A percentile compares a stretch with the other conserved stretches of the same genome.
Conservation (phyloP, 1,140 invertebrate species). For the Telenomus remus region DNA sequence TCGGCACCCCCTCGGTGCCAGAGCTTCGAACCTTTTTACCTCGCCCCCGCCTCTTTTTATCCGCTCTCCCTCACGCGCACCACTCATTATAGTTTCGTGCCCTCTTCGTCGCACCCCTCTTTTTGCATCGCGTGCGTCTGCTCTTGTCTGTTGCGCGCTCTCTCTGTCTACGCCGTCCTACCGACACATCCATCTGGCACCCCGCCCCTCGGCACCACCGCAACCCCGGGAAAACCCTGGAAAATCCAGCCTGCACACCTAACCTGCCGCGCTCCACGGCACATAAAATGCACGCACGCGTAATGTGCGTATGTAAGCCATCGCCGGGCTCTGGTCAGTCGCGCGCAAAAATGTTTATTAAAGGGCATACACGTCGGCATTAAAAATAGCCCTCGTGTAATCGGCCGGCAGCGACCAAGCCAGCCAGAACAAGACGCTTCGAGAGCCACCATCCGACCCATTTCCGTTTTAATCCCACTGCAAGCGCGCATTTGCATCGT, state of each 20-base stretch:
- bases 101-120: slow-evolving; percentile 26
- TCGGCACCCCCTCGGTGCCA: slow-evolving; percentile 64
- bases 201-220: slow-evolving; percentile 64
- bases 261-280: slow-evolving; percentile 62
- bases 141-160: slow-evolving; percentile 12
- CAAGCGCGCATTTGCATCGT: slow-evolving; percentile 33
- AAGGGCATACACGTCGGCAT: slow-evolving; percentile 57
- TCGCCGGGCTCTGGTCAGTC: slow-evolving; percentile 59
- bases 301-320: slow-evolving; percentile 66
- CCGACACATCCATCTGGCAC: slow-evolving; percentile 55
- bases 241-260: slow-evolving; percentile 71
- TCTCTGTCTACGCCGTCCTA: slow-evolving; percentile 45
- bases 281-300: slow-evolving; percentile 63
- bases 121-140: slow-evolving; percentile 19
- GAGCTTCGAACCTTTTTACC: slow-evolving; percentile 72
- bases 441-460: slow-evolving; percentile 34
- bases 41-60: slow-evolving; percentile 62
- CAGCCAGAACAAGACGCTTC: slow-evolving; percentile 3
- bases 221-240: slow-evolving; percentile 74
- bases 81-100: slow-evolving; percentile 70
- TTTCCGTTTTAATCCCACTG: slow-evolving; percentile 37
- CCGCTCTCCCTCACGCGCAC: slow-evolving; percentile 65
- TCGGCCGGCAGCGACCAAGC: slow-evolving; percentile 13
- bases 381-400: slow-evolving; percentile 58
- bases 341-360: slow-evolving; percentile 69